Evolutionary conservation across 2,888 invertebrate species (phyloP), one percentile per base, ranked within the genome.

Genomic region (Tryphoninae sp.): DNA sequence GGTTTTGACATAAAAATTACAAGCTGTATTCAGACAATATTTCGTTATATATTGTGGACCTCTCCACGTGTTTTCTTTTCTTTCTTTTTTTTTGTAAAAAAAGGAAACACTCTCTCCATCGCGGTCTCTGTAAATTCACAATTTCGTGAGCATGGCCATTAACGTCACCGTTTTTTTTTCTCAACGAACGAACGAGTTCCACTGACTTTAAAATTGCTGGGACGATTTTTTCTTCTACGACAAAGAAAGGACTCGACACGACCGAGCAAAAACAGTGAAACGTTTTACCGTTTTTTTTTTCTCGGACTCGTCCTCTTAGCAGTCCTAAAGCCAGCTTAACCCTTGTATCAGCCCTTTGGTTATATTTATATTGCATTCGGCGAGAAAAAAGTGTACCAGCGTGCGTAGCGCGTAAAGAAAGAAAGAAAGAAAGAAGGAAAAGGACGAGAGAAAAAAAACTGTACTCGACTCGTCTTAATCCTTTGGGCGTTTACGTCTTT

Each of bases 121-220:
- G 51, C n/a, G 65, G 9, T 62, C 42, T 72, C 62, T 64, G 58
- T 80, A 78, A 78, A 83, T 78, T 68, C 26, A 16, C 59, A 68
- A 55, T 42, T 55, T 33, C 40, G 26, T 33, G 49, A 64, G 68
- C 11, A 73, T 68, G 23, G 16, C 64, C 55, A 19, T 72, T 42
- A 40, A 67, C 51, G 65, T 65, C 55, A 19, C 2, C 33, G 2
- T 67, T 59, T 75, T 53, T 79, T 79, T 79, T 77, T 71, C 78
- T 72, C 53, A 64, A 75, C 55, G 45, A 67, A 53, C 49, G 16
- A 80, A 71, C 55, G 76, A 73, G 81, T 82, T 75, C 77, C 74
- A 84, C 82, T 84, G 83, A 85, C 85, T 85, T 84, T 79, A 59
- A 83, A 84, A 84, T 84, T 74, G 78, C 42, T 53, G 19, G 51